Percentiles rank a stretch among this genome's conserved stretches.
These are phyloP conservation scores for Pomacea canaliculata DNA, from an alignment of 2,888 invertebrate genomes.

Conservation along the genomic window DNA sequence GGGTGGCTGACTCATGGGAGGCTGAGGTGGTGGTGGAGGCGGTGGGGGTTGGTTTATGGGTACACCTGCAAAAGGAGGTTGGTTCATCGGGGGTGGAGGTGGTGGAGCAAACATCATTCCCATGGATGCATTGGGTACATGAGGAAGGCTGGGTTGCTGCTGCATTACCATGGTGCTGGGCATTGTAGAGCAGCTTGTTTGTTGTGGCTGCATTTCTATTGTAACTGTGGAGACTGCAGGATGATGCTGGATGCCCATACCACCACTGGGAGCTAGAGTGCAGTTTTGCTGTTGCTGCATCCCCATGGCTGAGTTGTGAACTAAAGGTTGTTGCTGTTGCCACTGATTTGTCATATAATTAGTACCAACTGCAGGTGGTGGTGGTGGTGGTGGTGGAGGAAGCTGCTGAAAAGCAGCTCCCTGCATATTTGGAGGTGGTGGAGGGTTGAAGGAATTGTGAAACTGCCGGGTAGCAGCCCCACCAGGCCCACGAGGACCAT, in stretches of 20 bases:
- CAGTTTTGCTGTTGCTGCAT: no score
- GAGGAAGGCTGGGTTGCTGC: neutral
- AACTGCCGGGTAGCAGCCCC: constrained; percentile 5
- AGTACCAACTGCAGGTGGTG: neutral
- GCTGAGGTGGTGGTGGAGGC: neutral
- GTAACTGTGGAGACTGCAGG: no score
- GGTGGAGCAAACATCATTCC: constrained; percentile 23
- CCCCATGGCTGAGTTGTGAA: no score
- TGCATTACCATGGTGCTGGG: neutral
- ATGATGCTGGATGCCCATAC: no score
- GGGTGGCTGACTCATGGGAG: constrained; percentile 10
- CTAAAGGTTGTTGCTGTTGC: constrained; percentile 2
- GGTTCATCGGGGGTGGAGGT: constrained; percentile 8
- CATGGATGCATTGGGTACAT: neutral
- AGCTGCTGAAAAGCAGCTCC: neutral
- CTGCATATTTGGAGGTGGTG: constrained; percentile 1
- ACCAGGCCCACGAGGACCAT: constrained; percentile 9
- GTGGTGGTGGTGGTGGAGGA: neutral
- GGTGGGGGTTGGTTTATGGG: neutral
- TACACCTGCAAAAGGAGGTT: neutral
- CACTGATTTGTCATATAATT: constrained; percentile 12
- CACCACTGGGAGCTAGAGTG: no score
- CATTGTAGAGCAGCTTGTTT: neutral
- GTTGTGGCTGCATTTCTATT: no score
- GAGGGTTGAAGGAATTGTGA: constrained; percentile 8